Percentiles rank a stretch among this genome's conserved stretches.
Conservation (phyloP, 2,797 vertebrate species). For the Melanotaenia pygmaea region DNA sequence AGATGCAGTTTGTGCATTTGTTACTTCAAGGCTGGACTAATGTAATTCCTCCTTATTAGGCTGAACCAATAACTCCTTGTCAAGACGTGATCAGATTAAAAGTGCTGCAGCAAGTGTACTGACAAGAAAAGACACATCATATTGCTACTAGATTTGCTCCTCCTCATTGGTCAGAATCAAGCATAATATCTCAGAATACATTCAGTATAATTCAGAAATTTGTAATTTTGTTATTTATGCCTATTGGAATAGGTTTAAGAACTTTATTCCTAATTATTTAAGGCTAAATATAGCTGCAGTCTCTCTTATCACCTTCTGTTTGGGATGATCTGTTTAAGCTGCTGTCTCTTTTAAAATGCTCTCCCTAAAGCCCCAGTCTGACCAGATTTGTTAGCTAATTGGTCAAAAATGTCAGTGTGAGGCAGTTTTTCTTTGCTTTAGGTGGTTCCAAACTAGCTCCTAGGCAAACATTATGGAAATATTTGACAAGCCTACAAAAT, state of each 20-base stretch:
- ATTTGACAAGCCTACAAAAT: neutral
- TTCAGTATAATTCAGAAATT: neutral
- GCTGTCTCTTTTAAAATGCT: neutral
- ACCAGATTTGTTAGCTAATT: neutral
- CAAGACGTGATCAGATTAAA: neutral
- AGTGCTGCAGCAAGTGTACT: neutral
- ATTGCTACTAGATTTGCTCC: neutral
- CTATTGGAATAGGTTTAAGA: neutral
- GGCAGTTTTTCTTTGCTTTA: neutral
- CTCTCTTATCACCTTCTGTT: neutral
- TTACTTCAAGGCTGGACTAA: neutral
- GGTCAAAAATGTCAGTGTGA: constrained; percentile 6
- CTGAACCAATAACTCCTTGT: neutral
- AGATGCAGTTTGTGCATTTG: neutral
- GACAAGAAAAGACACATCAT: neutral
- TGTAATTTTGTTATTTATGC: neutral
- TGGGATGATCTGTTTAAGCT: neutral
- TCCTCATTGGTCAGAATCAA: neutral
- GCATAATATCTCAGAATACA: neutral
- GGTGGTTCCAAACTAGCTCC: constrained; percentile 1
- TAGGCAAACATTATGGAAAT: neutral
- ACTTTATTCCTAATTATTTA: neutral
- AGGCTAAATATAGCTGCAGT: neutral
- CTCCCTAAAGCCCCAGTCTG: neutral
- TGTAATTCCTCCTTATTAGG: neutral